A percentile compares a stretch with the other conserved stretches of the same genome.
phyloP scores from a whole-genome alignment of 2,797 vertebrate genomes.

The Mareca penelope region DNA sequence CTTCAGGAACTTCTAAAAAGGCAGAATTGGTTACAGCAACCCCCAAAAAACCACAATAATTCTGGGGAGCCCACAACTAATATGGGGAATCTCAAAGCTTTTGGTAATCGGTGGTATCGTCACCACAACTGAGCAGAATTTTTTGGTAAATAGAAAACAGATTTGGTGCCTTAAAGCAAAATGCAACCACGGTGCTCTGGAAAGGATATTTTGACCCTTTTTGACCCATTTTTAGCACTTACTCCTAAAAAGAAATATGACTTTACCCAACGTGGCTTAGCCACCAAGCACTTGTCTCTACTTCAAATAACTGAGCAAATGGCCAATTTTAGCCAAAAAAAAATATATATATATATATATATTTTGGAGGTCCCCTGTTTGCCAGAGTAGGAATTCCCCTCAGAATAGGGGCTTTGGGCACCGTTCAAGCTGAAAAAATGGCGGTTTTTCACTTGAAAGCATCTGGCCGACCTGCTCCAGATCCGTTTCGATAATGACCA shows the following conservation, averaged over 20 bases:
- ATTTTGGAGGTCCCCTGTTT: not conserved
- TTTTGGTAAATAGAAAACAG: not conserved
- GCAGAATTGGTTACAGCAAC: not conserved
- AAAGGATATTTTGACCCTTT: not conserved
- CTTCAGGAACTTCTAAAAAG: not conserved
- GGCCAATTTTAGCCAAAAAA: not conserved
- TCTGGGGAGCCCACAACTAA: not conserved
- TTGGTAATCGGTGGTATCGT: not conserved
- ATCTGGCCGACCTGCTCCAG: not conserved
- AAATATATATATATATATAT: no score
- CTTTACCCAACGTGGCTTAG: rapidly evolving
- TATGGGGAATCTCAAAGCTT: not conserved
- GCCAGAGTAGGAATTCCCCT: not conserved
- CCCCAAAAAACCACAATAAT: not conserved
- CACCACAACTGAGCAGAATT: rapidly evolving
- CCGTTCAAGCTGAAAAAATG: rapidly evolving
- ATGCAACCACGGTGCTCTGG: rapidly evolving
- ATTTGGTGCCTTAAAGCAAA: not conserved
- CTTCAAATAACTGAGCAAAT: no score
- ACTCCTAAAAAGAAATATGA: not conserved
- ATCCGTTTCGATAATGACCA: not conserved
- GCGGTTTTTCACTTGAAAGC: rapidly evolving
- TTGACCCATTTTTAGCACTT: not conserved
- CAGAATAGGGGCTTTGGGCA: not conserved
- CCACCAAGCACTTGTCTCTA: rapidly evolving